Base-by-base conservation (phyloP, 2,888 invertebrate genomes). In the Synanthedon andrenaeformis region DNA sequence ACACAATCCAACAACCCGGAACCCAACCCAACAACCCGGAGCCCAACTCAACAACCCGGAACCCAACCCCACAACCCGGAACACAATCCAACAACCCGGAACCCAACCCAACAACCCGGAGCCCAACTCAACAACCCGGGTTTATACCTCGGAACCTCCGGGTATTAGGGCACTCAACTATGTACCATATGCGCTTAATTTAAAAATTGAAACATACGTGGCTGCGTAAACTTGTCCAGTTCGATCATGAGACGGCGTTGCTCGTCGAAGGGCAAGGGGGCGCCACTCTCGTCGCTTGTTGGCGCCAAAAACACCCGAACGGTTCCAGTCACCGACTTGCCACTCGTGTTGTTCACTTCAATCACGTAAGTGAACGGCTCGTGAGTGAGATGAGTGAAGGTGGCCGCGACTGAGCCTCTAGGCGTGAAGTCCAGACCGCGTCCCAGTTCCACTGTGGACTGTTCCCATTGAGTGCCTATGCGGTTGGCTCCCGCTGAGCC, bases 391-490 rank as follows among this genome's bases (percentile, higher is more conserved):
- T 94, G 94, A 3, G 91, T 92, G 77, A 93, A 91, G 50, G 90
- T 74, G 0, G 92, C 94, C 51, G 92, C 90, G 42, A 95, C 91
- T 49, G 91, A 76, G 51, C 95, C 95, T 0, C 94, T 88, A 0
- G 94, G 94, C 8, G 91, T 89, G 79, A 96, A 96, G 81, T 96
- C 95, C 70, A 96, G 89, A 0, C 96, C 96, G 1, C 94, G 89
- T 0, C 92, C 91, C 42, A 96, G 74, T 67, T 96, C 93, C 59
- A 95, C 89, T 52, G 92, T 92, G 55, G 93, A 92, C 76, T 93
- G 91, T 83, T 93, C 92, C 95, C 95, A 96, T 79, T 91, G 92
- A 0, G 94, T 95, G 56, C 80, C 78, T 45, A 95, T 59, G 1
- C 76, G 73, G 76, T 94, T 92, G 12, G 69, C 64, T 0, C 90